These are phyloP conservation scores for Willisornis vidua DNA, from an alignment of 2,113 vertebrate species.

Conservation along the genomic window DNA sequence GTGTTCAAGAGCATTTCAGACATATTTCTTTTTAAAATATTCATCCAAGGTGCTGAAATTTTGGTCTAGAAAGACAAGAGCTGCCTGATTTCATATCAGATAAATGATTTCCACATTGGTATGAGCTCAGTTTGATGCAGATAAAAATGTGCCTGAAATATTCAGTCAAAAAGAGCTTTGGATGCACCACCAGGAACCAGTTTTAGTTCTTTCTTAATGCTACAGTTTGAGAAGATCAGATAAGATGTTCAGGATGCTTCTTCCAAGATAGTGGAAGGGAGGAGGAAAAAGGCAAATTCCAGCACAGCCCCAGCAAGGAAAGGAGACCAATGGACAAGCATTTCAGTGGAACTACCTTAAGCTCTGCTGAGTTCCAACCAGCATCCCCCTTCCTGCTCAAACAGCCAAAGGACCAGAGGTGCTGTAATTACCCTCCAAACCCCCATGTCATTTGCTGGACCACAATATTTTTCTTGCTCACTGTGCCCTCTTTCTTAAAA, in stretches of 20 bases:
- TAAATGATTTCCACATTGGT: neutral
- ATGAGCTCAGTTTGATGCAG: neutral
- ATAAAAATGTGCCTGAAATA: neutral
- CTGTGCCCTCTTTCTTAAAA: constrained; percentile 53
- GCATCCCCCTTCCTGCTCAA: constrained; percentile 11
- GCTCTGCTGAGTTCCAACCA: neutral
- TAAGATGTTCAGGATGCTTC: neutral
- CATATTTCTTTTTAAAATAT: neutral
- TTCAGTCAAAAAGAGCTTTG: neutral
- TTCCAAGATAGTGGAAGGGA: neutral
- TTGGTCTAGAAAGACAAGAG: neutral
- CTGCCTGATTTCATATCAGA: neutral
- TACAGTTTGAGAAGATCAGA: neutral
- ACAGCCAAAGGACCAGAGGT: constrained; percentile 9
- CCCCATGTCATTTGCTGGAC: constrained; percentile 38
- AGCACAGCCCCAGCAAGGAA: neutral
- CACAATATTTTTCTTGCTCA: constrained; percentile 69
- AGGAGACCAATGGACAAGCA: neutral
- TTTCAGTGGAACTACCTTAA: constrained; percentile 42
- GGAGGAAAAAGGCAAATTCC: neutral
- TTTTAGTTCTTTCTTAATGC: neutral
- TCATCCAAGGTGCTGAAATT: neutral
- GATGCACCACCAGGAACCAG: neutral
- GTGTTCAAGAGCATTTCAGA: neutral
- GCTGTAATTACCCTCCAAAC: constrained; percentile 38